Evolutionary conservation across 2,888 invertebrate species (phyloP).

Genomic region (Noctua pronuba): DNA sequence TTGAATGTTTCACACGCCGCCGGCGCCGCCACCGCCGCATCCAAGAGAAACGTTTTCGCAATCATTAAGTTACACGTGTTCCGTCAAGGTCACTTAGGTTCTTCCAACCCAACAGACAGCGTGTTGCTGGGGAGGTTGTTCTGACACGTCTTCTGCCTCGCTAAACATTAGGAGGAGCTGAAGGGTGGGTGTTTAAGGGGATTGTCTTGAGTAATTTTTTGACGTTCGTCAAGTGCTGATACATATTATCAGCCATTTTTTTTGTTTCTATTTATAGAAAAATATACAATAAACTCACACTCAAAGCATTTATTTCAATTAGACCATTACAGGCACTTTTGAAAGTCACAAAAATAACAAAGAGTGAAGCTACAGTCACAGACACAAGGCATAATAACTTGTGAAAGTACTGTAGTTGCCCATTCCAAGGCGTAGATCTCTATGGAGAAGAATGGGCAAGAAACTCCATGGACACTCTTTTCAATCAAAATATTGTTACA

Average conservation of each 20-base stretch:
- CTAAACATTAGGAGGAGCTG: background rate
- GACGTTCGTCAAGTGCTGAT: background rate
- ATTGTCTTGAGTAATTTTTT: background rate
- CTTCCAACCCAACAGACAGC: background rate
- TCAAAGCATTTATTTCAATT: too few relatives aligned
- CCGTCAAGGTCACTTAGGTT: background rate
- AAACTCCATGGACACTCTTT: too few relatives aligned
- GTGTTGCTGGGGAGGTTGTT: background rate
- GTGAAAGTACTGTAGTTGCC: too few relatives aligned
- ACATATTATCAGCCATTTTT: background rate
- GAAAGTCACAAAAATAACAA: too few relatives aligned
- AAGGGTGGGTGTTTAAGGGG: background rate
- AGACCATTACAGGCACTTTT: too few relatives aligned
- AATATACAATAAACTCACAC: too few relatives aligned
- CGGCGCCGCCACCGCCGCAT: background rate
- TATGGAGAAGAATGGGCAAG: too few relatives aligned
- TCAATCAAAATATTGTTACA: too few relatives aligned
- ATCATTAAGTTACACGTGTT: constrained; percentile 1
- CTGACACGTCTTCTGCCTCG: background rate
- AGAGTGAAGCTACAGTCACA: too few relatives aligned
- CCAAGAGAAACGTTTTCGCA: background rate
- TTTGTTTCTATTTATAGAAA: too few relatives aligned
- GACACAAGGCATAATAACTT: too few relatives aligned
- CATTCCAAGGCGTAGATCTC: too few relatives aligned
- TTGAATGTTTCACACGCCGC: background rate